Evolutionary conservation across 92 coral and sea anemone genomes (phyloP).

Genomic region (Parazoanthus atlanticus): DNA sequence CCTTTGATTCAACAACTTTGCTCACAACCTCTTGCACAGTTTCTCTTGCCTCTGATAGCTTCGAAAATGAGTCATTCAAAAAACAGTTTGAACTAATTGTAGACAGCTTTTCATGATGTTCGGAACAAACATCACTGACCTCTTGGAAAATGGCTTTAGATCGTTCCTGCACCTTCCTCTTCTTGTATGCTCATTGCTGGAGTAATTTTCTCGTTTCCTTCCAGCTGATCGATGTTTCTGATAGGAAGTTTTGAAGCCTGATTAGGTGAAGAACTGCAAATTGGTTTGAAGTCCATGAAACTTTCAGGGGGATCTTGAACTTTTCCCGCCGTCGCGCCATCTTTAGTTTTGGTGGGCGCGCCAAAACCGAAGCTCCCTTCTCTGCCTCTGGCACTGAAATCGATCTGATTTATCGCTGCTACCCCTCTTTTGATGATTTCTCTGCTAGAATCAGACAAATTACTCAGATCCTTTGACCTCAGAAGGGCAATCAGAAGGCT

Average conservation of each 20-base stretch:
- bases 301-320: neutral
- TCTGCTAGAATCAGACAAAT: constrained; percentile 8
- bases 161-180: neutral
- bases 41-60: constrained; percentile 37
- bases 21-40: too few relatives aligned
- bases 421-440: neutral
- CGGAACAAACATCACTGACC: neutral
- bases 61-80: constrained; percentile 7
- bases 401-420: neutral
- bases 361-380: constrained; percentile 10
- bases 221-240: too few relatives aligned
- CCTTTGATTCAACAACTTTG: constrained; percentile 21
- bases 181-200: too few relatives aligned
- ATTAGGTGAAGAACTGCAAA: constrained; percentile 2
- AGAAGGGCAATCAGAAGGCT: neutral
- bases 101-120: constrained; percentile 20
- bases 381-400: neutral
- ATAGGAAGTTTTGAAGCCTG: too few relatives aligned
- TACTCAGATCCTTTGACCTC: neutral
- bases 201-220: too few relatives aligned
- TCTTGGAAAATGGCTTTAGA: neutral
- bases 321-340: neutral
- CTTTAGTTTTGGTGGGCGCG: neutral
- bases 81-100: neutral
- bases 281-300: neutral